Percentiles rank a stretch among this genome's conserved stretches.
Conservation (phyloP, 2,113 vertebrate genomes). For the human region DNA sequence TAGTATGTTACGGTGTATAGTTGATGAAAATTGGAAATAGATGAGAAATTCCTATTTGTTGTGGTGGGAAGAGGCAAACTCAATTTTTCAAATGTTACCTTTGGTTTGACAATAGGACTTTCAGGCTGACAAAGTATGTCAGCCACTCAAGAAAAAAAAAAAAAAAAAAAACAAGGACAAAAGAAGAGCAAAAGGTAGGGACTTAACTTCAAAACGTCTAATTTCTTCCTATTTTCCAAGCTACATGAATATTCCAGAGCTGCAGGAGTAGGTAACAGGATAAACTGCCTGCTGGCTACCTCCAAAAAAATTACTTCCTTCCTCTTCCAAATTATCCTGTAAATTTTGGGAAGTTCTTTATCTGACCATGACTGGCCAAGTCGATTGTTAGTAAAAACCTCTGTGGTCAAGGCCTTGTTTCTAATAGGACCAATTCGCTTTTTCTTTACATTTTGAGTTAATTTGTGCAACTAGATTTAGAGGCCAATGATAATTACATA, state of each 20-base stretch:
- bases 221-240: not conserved
- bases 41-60: not conserved
- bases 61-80: not conserved
- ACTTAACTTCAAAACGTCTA: not conserved
- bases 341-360: not conserved
- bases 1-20: not conserved
- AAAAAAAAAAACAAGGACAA: not conserved
- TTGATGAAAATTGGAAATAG: not conserved
- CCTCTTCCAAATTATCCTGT: not conserved
- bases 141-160: not conserved
- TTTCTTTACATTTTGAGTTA: not conserved
- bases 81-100: not conserved
- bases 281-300: not conserved
- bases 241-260: not conserved
- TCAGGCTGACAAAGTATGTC: not conserved
- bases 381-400: not conserved
- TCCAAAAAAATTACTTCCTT: not conserved
- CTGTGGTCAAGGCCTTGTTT: not conserved
- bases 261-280: not conserved
- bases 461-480: not conserved
- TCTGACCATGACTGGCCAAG: not conserved
- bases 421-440: not conserved
- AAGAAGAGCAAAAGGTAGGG: not conserved
- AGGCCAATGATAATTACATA: not conserved
- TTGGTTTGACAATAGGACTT: not conserved